These are phyloP conservation scores for Drosophila trichaetosa DNA, from an alignment of 2,888 invertebrate genomes.

Conservation along the genomic window DNA sequence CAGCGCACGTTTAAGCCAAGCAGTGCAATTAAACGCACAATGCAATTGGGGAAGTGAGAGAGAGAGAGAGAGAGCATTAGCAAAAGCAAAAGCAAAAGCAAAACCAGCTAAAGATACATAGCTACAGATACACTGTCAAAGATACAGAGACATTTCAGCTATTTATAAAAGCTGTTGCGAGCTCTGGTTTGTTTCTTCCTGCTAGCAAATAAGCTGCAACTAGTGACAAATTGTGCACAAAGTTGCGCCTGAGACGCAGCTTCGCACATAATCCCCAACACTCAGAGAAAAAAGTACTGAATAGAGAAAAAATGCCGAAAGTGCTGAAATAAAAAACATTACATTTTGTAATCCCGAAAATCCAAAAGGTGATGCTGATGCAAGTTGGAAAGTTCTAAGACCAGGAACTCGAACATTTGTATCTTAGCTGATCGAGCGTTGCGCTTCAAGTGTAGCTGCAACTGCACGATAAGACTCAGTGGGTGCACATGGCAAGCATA, in stretches of 20 bases:
- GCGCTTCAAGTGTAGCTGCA: background rate
- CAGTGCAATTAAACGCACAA: conserved; percentile 77
- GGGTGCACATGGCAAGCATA: conserved; percentile 20
- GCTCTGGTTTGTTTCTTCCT: background rate
- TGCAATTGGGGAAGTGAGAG: conserved; percentile 48
- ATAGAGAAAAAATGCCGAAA: background rate
- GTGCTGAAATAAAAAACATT: background rate
- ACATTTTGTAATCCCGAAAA: background rate
- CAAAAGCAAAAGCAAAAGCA: conserved; percentile 22
- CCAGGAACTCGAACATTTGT: background rate
- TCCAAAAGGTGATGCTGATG: background rate
- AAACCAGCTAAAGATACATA: conserved; percentile 26
- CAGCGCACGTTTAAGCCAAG: conserved; percentile 80
- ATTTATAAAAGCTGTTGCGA: conserved; percentile 13
- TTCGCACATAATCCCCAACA: conserved; percentile 14
- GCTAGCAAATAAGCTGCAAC: conserved; percentile 33
- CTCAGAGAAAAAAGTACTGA: background rate
- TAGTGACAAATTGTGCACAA: conserved; percentile 33
- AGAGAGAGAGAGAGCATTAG: conserved; percentile 10
- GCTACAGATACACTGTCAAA: conserved; percentile 17
- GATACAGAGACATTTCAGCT: conserved; percentile 16
- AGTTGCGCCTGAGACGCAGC: conserved; percentile 42
- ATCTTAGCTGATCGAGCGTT: background rate
- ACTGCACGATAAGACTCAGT: background rate
- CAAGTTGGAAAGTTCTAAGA: background rate